phyloP scores from a whole-genome alignment of 2,888 invertebrate species.

The Mesodorylaimus sp. region DNA sequence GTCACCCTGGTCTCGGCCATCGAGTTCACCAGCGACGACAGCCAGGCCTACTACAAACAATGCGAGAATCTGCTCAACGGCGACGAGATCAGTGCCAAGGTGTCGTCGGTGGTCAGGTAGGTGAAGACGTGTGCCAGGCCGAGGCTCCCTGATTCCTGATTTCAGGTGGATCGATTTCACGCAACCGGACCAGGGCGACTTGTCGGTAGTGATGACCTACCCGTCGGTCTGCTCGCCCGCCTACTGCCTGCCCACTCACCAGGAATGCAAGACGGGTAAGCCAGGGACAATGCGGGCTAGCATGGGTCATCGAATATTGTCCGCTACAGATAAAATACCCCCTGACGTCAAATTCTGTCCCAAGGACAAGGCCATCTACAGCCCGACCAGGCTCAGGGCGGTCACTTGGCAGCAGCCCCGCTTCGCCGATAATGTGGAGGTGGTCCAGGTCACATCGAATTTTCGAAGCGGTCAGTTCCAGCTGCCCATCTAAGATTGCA shows the following conservation, averaged over 20 bases:
- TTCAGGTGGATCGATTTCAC: constrained; percentile 7
- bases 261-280: not conserved
- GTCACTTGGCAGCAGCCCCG: not conserved
- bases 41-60: not conserved
- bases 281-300: not conserved
- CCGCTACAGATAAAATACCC: constrained; percentile 6
- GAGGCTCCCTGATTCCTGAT: not conserved
- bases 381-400: not conserved
- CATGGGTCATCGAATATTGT: not conserved
- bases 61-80: not conserved
- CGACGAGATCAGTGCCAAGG: no score
- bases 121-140: no score
- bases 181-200: not conserved
- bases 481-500: no score
- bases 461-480: constrained; percentile 4
- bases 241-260: not conserved
- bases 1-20: not conserved
- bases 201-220: not conserved
- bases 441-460: constrained; percentile 1
- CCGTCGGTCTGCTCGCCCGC: constrained; percentile 3
- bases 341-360: constrained; percentile 2
- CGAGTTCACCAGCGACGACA: not conserved
- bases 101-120: no score
- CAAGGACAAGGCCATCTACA: not conserved
- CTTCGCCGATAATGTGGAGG: constrained; percentile 7